These are phyloP conservation scores for Catostomus latipinnis DNA, from an alignment of 2,797 vertebrate species.

Conservation along the genomic window DNA sequence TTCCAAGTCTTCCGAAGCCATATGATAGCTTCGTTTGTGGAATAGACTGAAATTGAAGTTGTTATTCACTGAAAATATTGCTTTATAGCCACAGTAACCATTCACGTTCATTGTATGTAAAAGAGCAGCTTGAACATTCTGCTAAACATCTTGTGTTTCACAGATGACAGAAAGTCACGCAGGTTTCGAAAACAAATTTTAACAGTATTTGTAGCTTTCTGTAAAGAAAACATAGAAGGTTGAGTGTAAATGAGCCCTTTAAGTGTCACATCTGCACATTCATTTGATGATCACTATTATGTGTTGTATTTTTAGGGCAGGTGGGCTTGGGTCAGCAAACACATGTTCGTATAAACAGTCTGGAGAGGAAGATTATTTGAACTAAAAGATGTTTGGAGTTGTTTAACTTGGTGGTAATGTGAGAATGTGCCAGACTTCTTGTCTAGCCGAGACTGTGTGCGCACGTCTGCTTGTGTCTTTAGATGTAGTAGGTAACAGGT, in stretches of 20 bases:
- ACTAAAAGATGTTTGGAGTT: slow-evolving; percentile 48
- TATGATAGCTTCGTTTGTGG: too few relatives aligned
- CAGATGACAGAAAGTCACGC: too few relatives aligned
- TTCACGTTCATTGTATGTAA: too few relatives aligned
- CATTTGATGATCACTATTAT: slow-evolving; percentile 15
- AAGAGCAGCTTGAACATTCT: too few relatives aligned
- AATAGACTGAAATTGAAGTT: too few relatives aligned
- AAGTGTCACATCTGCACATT: background rate
- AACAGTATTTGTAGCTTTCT: too few relatives aligned
- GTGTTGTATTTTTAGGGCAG: slow-evolving; percentile 35
- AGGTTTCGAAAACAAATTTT: too few relatives aligned
- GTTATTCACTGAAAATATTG: too few relatives aligned
- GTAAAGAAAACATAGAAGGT: too few relatives aligned
- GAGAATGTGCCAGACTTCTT: slow-evolving; percentile 58
- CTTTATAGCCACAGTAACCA: too few relatives aligned
- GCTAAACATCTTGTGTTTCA: too few relatives aligned
- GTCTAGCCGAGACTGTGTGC: slow-evolving; percentile 51
- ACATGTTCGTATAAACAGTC: slow-evolving; percentile 20
- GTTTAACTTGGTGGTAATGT: slow-evolving; percentile 61
- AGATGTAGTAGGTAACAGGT: slow-evolving; percentile 73
- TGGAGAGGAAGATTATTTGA: slow-evolving; percentile 26
- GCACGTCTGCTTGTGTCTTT: slow-evolving; percentile 39
- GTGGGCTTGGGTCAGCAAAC: slow-evolving; percentile 16
- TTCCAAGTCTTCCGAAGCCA: too few relatives aligned
- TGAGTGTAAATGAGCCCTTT: background rate